Evolutionary conservation across 1,140 invertebrate genomes (phyloP).

Genomic region (Charaxes varanes): DNA sequence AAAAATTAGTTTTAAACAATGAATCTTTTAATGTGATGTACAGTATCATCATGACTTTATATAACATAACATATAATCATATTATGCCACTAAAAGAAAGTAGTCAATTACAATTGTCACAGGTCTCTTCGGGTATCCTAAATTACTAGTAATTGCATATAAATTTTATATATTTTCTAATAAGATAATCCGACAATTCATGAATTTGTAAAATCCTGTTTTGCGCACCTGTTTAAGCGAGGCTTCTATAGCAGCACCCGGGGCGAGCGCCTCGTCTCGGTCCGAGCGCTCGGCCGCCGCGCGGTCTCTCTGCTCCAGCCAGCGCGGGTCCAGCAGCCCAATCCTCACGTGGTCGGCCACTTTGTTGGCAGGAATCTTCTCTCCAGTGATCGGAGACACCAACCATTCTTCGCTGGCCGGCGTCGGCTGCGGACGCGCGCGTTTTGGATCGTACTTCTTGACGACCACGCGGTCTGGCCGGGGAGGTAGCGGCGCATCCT

Average conservation of each 20-base stretch:
- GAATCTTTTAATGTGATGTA: no score
- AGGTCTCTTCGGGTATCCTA: no score
- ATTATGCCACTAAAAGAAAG: no score
- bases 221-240: slow-evolving; percentile 90
- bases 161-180: no score
- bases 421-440: slow-evolving; percentile 75
- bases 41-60: no score
- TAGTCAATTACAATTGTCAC: no score
- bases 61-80: no score
- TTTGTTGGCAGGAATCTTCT: slow-evolving; percentile 96
- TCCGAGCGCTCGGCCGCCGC: slow-evolving; percentile 65
- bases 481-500: slow-evolving; percentile 86
- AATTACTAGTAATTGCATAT: no score
- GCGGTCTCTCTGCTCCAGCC: slow-evolving; percentile 95
- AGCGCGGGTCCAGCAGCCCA: slow-evolving; percentile 96
- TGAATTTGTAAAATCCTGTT: no score
- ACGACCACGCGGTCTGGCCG: slow-evolving; percentile 96
- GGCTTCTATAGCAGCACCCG: slow-evolving; percentile 89
- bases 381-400: slow-evolving; percentile 98
- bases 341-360: slow-evolving; percentile 99
- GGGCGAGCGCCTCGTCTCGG: slow-evolving; percentile 66
- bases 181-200: no score
- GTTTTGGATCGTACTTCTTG: slow-evolving; percentile 98
- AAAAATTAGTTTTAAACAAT: background rate
- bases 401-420: slow-evolving; percentile 90